Conservation (phyloP, 1,140 invertebrate species). For the Bilobella aurantiaca region DNA sequence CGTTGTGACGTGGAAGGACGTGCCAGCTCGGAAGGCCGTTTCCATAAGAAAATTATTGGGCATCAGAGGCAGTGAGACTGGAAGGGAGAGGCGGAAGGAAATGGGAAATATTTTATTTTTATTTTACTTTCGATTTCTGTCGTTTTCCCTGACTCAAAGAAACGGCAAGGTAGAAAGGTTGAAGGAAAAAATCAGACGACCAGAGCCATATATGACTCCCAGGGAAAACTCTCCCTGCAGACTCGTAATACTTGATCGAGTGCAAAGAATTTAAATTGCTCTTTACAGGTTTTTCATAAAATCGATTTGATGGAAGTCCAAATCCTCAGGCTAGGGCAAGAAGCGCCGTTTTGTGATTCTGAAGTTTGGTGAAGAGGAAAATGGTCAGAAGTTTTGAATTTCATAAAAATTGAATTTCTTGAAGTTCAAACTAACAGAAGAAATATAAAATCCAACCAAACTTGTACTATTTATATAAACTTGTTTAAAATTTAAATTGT, state of each 20-base stretch:
- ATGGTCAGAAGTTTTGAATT: background rate
- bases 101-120: constrained; percentile 23
- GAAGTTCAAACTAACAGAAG: too few species aligned
- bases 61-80: background rate
- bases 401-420: too few species aligned
- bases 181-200: background rate
- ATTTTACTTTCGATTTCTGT: constrained; percentile 5
- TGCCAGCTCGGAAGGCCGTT: constrained; percentile 6
- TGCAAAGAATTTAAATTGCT: constrained; percentile 36
- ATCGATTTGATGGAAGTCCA: too few species aligned
- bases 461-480: too few species aligned
- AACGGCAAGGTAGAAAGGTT: background rate
- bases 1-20: background rate
- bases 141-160: background rate
- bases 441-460: too few species aligned
- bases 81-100: background rate
- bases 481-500: too few species aligned
- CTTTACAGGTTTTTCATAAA: constrained; percentile 31
- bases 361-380: too few species aligned
- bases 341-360: too few species aligned
- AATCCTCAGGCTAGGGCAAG: too few species aligned
- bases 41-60: constrained; percentile 15
- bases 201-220: background rate
- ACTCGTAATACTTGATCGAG: constrained; percentile 34
- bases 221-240: constrained; percentile 28